Conservation (phyloP, 2,113 vertebrate genomes). For the Cyanoliseus patagonus region DNA sequence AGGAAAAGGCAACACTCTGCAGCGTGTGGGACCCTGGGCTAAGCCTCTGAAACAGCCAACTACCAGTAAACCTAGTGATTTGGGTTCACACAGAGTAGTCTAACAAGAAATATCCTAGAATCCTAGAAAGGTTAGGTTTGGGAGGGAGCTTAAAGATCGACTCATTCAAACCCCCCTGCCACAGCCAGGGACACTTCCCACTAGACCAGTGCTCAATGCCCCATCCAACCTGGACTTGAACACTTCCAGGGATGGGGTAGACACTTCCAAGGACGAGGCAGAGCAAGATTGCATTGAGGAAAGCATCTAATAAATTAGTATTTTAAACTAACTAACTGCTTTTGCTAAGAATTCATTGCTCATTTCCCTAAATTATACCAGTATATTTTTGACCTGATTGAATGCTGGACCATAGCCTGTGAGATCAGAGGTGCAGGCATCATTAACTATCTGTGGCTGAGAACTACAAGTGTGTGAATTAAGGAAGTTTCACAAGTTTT, state of each 20-base stretch:
- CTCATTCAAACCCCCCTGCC: not conserved
- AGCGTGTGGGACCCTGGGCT: accelerated
- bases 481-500: not conserved
- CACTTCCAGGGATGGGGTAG: not conserved
- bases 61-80: not conserved
- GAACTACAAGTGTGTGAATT: not conserved
- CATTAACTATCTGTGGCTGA: not conserved
- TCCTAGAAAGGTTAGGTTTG: not conserved
- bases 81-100: not conserved
- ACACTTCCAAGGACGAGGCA: not conserved
- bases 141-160: not conserved
- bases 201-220: not conserved
- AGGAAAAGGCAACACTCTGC: not conserved
- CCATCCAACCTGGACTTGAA: not conserved
- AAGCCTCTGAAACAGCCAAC: not conserved
- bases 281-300: not conserved
- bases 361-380: not conserved
- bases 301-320: not conserved
- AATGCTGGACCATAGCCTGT: not conserved
- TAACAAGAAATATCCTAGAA: not conserved
- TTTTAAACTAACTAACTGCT: not conserved
- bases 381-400: not conserved
- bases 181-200: not conserved
- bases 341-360: not conserved
- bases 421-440: not conserved